phyloP scores from a whole-genome alignment of 1,140 invertebrate genomes.

The Chironomus tepperi region DNA sequence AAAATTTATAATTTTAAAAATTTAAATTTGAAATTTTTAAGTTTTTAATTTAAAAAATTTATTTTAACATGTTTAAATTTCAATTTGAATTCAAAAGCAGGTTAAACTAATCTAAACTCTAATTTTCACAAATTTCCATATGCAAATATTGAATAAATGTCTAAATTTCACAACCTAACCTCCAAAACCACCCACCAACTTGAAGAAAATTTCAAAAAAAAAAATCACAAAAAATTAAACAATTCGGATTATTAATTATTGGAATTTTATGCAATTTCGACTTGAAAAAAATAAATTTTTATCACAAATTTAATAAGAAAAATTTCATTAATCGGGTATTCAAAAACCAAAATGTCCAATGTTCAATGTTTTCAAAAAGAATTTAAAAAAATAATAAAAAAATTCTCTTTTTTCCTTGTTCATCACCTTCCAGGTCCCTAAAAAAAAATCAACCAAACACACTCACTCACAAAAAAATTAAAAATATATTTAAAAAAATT shows the following conservation, averaged over 20 bases:
- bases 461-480: background rate
- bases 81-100: too few species aligned
- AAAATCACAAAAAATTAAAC: slow-evolving; percentile 4
- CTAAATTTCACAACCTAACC: too few species aligned
- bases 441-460: background rate
- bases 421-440: slow-evolving; percentile 6
- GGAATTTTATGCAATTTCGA: too few species aligned
- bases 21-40: too few species aligned
- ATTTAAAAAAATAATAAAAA: background rate
- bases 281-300: background rate
- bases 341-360: slow-evolving; percentile 3
- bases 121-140: too few species aligned
- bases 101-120: too few species aligned
- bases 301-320: background rate
- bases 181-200: background rate
- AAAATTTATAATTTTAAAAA: too few species aligned
- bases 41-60: too few species aligned
- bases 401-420: slow-evolving; percentile 16
- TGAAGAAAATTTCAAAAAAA: background rate
- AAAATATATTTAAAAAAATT: slow-evolving; percentile 5
- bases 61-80: too few species aligned
- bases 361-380: slow-evolving; percentile 12
- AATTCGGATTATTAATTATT: too few species aligned
- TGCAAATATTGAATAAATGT: too few species aligned
- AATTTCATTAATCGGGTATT: slow-evolving; percentile 1